Evolutionary conservation across 2,113 vertebrate species (phyloP).

Genomic region (Grantiella picta): DNA sequence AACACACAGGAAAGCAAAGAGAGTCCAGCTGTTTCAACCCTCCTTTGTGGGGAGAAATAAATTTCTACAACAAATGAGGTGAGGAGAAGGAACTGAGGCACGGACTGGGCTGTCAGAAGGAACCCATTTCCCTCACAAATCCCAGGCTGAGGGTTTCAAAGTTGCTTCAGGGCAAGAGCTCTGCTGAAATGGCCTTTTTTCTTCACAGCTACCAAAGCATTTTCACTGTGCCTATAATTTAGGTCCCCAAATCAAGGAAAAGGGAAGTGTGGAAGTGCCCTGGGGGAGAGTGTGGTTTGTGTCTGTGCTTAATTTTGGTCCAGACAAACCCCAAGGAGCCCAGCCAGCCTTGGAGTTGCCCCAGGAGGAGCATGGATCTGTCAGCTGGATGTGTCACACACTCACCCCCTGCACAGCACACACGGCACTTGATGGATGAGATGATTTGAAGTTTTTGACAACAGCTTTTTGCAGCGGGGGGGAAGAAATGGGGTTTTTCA

Average conservation of each 20-base stretch:
- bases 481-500: background rate
- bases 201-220: background rate
- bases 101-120: background rate
- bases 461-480: constrained; percentile 19
- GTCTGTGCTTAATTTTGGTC: background rate
- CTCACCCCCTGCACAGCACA: background rate
- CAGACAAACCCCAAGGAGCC: background rate
- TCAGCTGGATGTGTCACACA: background rate
- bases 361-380: background rate
- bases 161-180: background rate
- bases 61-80: background rate
- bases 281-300: background rate
- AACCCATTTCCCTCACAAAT: background rate
- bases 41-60: background rate
- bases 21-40: background rate
- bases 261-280: background rate
- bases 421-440: constrained; percentile 44
- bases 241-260: background rate
- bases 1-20: background rate
- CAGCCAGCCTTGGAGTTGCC: background rate
- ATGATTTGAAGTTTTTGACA: constrained; percentile 51
- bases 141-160: background rate
- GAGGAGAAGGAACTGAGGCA: background rate
- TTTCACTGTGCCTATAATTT: background rate
- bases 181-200: background rate